Evolutionary conservation across 2,888 invertebrate genomes (phyloP).

Genomic region (Leptopilina myrica): DNA sequence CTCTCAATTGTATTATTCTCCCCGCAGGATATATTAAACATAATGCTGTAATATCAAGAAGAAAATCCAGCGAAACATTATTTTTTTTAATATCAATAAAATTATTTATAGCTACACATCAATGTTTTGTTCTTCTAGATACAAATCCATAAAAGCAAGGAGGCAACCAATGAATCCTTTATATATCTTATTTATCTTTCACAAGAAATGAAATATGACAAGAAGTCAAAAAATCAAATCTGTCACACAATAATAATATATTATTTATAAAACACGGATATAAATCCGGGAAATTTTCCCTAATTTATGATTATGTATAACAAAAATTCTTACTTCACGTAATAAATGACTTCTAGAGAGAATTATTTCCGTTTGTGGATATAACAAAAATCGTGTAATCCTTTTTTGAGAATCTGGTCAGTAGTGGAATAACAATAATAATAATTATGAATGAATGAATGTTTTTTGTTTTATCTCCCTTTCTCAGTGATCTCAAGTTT

Average conservation of each 20-base stretch:
- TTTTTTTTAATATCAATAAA: slow-evolving; percentile 13
- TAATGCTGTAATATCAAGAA: neutral
- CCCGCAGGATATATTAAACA: neutral
- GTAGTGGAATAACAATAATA: slow-evolving; percentile 37
- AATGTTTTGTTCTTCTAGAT: slow-evolving; percentile 1
- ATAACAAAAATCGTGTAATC: neutral
- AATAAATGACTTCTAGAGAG: neutral
- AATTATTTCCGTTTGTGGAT: neutral
- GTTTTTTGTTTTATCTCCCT: slow-evolving; percentile 39
- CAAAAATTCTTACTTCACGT: neutral
- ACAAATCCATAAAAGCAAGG: neutral
- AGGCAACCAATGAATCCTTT: neutral
- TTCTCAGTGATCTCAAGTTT: slow-evolving; percentile 27
- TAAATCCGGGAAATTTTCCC: no score
- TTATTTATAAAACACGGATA: no score
- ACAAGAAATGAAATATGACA: neutral
- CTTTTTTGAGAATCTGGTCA: slow-evolving; percentile 18
- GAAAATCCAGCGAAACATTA: neutral
- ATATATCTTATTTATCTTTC: neutral
- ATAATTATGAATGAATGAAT: slow-evolving; percentile 44
- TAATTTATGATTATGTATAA: no score
- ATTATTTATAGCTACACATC: neutral
- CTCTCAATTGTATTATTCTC: no score
- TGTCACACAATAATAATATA: no score
- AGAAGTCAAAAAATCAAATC: no score